These are phyloP conservation scores for Holocentrus rufus DNA, from an alignment of 2,797 vertebrate species.

Conservation along the genomic window DNA sequence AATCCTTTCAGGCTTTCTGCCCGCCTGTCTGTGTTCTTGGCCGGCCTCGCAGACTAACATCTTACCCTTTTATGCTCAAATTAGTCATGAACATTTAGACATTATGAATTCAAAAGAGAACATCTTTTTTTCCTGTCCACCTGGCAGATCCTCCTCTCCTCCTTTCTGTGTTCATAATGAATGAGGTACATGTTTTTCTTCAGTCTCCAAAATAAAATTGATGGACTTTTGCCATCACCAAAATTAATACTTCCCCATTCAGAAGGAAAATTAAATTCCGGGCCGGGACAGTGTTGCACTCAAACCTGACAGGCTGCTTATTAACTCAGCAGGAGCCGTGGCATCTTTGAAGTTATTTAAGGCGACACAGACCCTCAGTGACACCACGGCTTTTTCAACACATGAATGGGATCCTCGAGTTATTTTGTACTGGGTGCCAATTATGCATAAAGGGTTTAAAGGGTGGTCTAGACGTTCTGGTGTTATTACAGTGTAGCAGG, in stretches of 20 bases:
- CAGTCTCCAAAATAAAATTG: not conserved
- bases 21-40: not conserved
- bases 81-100: conserved; percentile 4
- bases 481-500: conserved; percentile 20
- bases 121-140: not conserved
- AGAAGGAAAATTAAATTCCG: no score
- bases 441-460: not conserved
- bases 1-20: conserved; percentile 19
- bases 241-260: not conserved
- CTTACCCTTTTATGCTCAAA: conserved; percentile 16
- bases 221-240: not conserved
- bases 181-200: not conserved
- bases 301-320: conserved; percentile 14
- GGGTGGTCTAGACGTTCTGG: conserved; percentile 3
- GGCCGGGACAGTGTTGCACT: not conserved
- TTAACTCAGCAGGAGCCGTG: conserved; percentile 5
- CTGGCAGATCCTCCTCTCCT: conserved; percentile 6
- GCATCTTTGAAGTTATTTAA: not conserved
- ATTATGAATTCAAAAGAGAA: conserved; percentile 10
- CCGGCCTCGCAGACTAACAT: conserved; percentile 4
- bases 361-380: not conserved
- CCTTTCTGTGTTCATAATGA: not conserved
- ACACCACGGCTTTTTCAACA: not conserved
- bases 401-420: not conserved
- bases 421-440: not conserved